Percentiles rank a stretch among this genome's conserved stretches.
phyloP scores from a whole-genome alignment of 2,113 vertebrate species.

The Atherinomorus stipes region DNA sequence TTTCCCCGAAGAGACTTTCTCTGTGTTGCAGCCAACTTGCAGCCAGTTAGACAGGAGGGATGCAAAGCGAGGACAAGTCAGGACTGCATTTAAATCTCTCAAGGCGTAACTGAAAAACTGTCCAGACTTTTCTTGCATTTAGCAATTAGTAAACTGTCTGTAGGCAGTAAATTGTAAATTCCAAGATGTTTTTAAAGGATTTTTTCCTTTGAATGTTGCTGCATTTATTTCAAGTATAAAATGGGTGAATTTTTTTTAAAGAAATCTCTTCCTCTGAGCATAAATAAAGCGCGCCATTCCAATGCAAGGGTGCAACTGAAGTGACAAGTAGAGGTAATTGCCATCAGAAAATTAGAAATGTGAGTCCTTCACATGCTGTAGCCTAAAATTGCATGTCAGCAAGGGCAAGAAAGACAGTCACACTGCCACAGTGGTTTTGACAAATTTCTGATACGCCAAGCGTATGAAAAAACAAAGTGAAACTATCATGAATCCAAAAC shows the following conservation, averaged over 20 bases:
- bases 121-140: conserved; percentile 15
- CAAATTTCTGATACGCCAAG: too few relatives aligned
- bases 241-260: neutral
- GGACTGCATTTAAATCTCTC: conserved; percentile 48
- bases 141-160: conserved; percentile 28
- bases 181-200: neutral
- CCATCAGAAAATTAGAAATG: conserved; percentile 5
- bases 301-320: neutral
- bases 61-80: conserved; percentile 43
- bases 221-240: conserved; percentile 1
- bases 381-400: neutral
- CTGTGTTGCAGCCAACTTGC: conserved; percentile 25
- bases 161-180: conserved; percentile 25
- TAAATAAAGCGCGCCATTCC: neutral
- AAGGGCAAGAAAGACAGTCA: neutral
- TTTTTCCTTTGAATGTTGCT: neutral
- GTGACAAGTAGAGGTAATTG: neutral
- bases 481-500: too few relatives aligned
- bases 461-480: too few relatives aligned
- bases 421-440: neutral
- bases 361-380: neutral
- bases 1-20: conserved; percentile 40
- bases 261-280: neutral
- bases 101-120: conserved; percentile 57
- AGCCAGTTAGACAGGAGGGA: conserved; percentile 28